Conservation (phyloP, 2,113 vertebrate species). For the Tetrao urogallus region DNA sequence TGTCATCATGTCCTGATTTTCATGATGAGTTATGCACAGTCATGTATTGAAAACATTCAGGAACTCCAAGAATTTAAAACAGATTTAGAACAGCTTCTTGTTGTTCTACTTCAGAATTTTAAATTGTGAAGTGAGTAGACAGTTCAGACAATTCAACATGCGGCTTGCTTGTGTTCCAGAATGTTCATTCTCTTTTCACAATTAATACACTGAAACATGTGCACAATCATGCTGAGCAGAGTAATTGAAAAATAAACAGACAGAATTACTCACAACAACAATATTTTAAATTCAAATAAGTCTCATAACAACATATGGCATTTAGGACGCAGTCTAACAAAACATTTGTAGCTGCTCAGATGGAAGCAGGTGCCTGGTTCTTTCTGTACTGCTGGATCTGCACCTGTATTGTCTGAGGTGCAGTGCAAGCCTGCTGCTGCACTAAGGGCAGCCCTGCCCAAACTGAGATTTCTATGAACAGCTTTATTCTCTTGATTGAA, state of each 20-base stretch:
- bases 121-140: background rate
- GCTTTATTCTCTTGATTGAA: background rate
- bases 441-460: background rate
- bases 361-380: background rate
- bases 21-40: background rate
- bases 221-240: background rate
- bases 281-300: constrained; percentile 37
- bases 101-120: background rate
- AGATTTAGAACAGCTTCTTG: background rate
- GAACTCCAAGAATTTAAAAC: background rate
- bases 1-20: background rate
- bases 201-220: background rate
- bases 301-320: background rate
- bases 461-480: background rate
- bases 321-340: background rate
- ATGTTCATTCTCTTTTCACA: background rate
- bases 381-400: background rate
- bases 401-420: background rate
- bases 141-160: background rate
- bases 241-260: constrained; percentile 29
- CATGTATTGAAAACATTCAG: background rate
- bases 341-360: background rate
- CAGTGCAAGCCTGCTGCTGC: background rate
- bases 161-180: background rate
- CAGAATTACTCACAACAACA: constrained; percentile 24